Evolutionary conservation across 2,113 vertebrate genomes (phyloP).

Genomic region (Meriones unguiculatus): DNA sequence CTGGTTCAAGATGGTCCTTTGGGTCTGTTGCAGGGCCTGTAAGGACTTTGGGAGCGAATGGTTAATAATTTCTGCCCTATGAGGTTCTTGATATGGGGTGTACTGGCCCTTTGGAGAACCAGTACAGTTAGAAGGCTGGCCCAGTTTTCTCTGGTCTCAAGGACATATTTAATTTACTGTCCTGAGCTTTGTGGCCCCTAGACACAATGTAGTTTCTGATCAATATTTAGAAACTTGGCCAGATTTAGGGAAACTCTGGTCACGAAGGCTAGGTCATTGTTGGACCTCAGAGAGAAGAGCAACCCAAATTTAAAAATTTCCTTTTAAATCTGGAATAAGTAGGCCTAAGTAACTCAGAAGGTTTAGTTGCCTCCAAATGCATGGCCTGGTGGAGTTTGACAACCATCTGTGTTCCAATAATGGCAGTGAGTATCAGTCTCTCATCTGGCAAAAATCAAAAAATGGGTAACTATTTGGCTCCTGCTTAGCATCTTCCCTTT

Average conservation of each 20-base stretch:
- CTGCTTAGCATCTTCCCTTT: background rate
- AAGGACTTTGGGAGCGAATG: background rate
- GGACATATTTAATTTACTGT: background rate
- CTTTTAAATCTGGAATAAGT: background rate
- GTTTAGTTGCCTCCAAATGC: background rate
- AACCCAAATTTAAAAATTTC: background rate
- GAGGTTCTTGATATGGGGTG: background rate
- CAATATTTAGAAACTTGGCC: background rate
- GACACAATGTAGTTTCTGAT: background rate
- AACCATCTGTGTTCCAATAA: background rate
- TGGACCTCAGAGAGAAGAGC: background rate
- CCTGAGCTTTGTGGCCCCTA: background rate
- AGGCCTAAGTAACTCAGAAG: background rate
- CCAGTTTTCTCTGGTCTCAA: background rate
- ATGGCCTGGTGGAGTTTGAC: background rate
- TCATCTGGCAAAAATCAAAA: background rate
- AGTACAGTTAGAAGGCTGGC: background rate
- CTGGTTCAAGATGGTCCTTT: background rate
- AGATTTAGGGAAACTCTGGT: background rate
- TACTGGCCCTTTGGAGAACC: background rate
- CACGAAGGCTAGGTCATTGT: background rate
- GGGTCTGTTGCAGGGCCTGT: background rate
- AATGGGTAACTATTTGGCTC: background rate
- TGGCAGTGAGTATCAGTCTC: background rate
- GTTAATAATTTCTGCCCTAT: background rate